phyloP scores from a whole-genome alignment of 2,113 vertebrate species.

The Tupaia tana region DNA sequence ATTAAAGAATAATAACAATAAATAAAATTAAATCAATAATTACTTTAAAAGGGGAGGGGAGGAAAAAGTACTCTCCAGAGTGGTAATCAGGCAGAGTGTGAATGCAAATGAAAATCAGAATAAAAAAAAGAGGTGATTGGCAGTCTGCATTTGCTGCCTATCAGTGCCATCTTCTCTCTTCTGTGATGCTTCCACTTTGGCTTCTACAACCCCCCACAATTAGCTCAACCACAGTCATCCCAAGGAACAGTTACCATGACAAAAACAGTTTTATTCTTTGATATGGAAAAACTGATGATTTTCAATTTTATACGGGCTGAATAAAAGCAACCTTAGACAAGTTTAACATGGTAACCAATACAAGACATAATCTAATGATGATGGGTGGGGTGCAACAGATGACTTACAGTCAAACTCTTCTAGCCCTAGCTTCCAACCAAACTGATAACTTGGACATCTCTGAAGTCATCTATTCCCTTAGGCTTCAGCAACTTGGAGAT shows the following conservation, averaged over 20 bases:
- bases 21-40: too few relatives aligned
- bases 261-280: not conserved
- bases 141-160: not conserved
- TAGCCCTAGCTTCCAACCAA: not conserved
- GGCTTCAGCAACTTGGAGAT: not conserved
- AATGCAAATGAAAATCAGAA: not conserved
- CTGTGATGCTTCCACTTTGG: not conserved
- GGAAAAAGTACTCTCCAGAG: not conserved
- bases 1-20: too few relatives aligned
- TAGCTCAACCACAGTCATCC: not conserved
- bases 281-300: not conserved
- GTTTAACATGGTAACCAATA: not conserved
- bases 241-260: not conserved
- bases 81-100: not conserved
- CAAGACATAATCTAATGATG: not conserved
- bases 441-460: not conserved
- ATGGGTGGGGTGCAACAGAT: too few relatives aligned
- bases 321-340: conserved; percentile 5
- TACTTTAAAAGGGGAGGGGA: not conserved
- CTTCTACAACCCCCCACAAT: not conserved
- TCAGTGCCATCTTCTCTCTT: not conserved
- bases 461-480: not conserved
- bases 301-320: not conserved
- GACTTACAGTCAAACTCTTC: not conserved
- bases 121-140: not conserved